These are phyloP conservation scores for Parauchenoglanis ngamensis DNA, from an alignment of 2,797 vertebrate genomes.

Conservation along the genomic window DNA sequence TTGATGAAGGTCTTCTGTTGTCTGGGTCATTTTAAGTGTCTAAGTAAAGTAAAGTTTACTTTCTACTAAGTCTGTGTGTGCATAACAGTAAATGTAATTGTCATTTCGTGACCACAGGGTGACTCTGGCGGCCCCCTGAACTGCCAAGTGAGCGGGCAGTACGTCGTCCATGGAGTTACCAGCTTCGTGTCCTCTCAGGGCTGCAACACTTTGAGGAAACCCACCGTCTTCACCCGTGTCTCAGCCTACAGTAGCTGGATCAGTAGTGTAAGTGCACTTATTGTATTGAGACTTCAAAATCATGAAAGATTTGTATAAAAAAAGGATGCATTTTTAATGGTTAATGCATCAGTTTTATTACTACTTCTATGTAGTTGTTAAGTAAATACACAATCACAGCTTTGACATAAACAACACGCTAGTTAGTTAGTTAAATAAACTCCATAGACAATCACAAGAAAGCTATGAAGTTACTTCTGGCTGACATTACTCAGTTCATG, in stretches of 20 bases:
- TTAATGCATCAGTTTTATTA: background rate
- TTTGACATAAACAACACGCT: background rate
- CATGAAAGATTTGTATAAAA: background rate
- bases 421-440: background rate
- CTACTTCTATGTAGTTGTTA: background rate
- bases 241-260: conserved; percentile 86
- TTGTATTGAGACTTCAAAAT: background rate
- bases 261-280: conserved; percentile 73
- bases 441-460: background rate
- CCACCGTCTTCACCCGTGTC: conserved; percentile 80
- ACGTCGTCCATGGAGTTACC: conserved; percentile 84
- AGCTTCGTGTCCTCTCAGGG: conserved; percentile 87
- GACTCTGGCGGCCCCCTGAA: conserved; percentile 90
- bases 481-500: background rate
- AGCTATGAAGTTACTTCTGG: background rate
- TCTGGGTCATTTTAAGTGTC: conserved; percentile 1
- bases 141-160: conserved; percentile 77
- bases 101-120: conserved; percentile 69
- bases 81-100: background rate
- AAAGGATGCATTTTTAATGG: background rate
- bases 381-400: background rate
- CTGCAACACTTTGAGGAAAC: conserved; percentile 78
- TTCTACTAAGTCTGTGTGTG: background rate
- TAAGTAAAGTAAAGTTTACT: background rate
- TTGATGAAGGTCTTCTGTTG: background rate